These are phyloP conservation scores for Turdus rufiventris DNA, from an alignment of 2,113 vertebrate species.

Conservation along the genomic window DNA sequence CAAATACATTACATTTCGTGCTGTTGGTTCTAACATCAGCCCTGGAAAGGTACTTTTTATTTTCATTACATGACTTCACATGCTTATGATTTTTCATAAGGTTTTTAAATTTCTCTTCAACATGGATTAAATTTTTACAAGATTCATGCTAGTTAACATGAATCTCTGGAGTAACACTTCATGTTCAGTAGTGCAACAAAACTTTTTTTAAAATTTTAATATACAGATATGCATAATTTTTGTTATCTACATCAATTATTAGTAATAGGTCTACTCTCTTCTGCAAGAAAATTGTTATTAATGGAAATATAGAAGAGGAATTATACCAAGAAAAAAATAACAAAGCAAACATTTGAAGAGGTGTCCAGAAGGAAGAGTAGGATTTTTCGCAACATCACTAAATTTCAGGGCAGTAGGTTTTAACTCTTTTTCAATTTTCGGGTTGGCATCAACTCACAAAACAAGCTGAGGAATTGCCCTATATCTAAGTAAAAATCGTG, in stretches of 20 bases:
- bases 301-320: not conserved
- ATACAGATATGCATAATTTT: not conserved
- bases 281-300: not conserved
- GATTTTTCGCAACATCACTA: not conserved
- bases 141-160: not conserved
- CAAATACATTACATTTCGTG: not conserved
- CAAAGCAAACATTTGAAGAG: not conserved
- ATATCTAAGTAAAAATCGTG: not conserved
- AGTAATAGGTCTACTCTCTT: not conserved
- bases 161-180: not conserved
- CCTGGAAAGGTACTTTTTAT: not conserved
- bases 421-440: not conserved
- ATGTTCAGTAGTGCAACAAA: not conserved
- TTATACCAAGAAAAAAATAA: not conserved
- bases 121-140: not conserved
- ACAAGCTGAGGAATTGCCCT: not conserved
- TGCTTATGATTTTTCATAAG: not conserved
- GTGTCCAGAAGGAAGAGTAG: not conserved
- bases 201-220: not conserved
- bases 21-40: not conserved
- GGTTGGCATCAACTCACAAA: not conserved
- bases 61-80: not conserved
- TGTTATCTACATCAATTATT: not conserved
- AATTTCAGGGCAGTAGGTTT: not conserved
- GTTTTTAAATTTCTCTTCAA: not conserved